Evolutionary conservation across 35 echinoderm and acorn worm species (phyloP), one percentile per base, ranked within the genome.

Genomic region (Antedon bifida): DNA sequence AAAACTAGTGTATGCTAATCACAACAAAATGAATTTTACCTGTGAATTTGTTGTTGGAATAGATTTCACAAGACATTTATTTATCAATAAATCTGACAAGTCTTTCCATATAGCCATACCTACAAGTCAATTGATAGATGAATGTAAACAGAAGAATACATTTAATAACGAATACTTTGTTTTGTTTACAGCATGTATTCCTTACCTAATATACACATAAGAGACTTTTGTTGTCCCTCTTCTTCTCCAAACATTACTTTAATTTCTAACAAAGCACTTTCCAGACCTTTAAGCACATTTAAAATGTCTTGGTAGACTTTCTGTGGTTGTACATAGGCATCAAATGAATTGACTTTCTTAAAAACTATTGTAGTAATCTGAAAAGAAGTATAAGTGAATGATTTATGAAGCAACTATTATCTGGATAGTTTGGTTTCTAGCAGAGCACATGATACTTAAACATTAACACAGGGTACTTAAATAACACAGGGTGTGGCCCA

Each of bases 71-170:
- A 80, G 78, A 26, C 78, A 80, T 29, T 80, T 16, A 0, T 80
- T 36, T 5, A 80, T 80, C n/a, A 80, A 36, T 17, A 29, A 30
- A 34, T 35, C 33, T 16, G 78, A 80, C 23, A 80, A n/a, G 21
- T 80, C 78, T 28, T 80, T 80, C 78, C 78, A 80, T 80, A 80
- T 80, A 0, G 36, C 14, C 34, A 36, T 38, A 5, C 78, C 78
- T 80, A 42, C n/a, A n/a, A n/a, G n/a, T n/a, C n/a, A n/a, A n/a
- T n/a, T n/a, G n/a, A n/a, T n/a, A n/a, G n/a, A n/a, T n/a, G n/a
- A n/a, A n/a, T n/a, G n/a, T n/a, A n/a, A n/a, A n/a, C n/a, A n/a
- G n/a, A n/a, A n/a, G n/a, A n/a, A n/a, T n/a, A n/a, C n/a, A n/a
- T n/a, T n/a, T n/a, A n/a, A n/a, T n/a, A n/a, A n/a, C n/a, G n/a